Percentiles rank a stretch among this genome's conserved stretches.
phyloP scores from a whole-genome alignment of 2,797 vertebrate genomes.

The Pangasius krempfi region DNA sequence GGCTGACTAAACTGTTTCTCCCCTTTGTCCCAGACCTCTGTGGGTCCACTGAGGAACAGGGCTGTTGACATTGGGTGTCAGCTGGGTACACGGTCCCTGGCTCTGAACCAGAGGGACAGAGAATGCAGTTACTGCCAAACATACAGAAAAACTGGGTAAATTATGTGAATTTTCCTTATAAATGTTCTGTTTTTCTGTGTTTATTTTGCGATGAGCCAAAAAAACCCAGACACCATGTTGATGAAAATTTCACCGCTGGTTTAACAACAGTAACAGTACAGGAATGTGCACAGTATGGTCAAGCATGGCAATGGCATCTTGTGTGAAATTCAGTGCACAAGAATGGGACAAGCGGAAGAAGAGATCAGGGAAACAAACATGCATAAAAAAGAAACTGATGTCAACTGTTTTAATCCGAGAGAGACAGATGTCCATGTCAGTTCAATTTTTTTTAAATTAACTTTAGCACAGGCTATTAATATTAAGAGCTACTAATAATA shows the following conservation, averaged over 20 bases:
- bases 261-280: not conserved
- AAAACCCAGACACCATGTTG: rapidly evolving
- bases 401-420: not conserved
- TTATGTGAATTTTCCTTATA: not conserved
- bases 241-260: not conserved
- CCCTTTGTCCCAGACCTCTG: slow-evolving; percentile 52
- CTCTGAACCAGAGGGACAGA: not conserved
- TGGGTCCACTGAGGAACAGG: slow-evolving; percentile 19
- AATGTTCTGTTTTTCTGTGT: not conserved
- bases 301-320: not conserved
- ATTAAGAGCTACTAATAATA: not conserved
- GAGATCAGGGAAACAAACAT: not conserved
- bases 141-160: slow-evolving; percentile 4
- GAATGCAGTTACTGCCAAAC: not conserved
- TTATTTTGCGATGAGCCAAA: not conserved
- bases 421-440: not conserved
- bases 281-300: not conserved
- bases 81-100: not conserved
- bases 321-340: not conserved
- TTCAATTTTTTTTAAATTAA: not conserved
- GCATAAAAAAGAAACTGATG: not conserved
- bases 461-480: not conserved
- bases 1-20: slow-evolving; percentile 45
- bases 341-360: not conserved
- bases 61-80: slow-evolving; percentile 14